Base-by-base conservation (phyloP, 30 jellyfish, hydroid and myxozoan species). In the Pseudorhiza aurosa region DNA sequence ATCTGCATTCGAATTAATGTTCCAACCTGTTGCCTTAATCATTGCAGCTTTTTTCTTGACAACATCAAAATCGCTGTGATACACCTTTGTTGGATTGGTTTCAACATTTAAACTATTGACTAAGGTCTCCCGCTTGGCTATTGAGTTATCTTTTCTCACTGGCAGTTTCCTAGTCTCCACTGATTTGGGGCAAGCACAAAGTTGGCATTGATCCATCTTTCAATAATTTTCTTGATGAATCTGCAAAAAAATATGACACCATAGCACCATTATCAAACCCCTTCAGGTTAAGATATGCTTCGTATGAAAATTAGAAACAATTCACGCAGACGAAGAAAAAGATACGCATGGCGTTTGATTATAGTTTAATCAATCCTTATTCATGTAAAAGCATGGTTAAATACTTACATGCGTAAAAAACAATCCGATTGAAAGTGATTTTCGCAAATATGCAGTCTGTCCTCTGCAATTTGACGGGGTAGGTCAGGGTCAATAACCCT, bases 401-500 rank as follows among this genome's bases (percentile, higher is more conserved):
- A n/a, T n/a, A n/a, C n/a, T n/a, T n/a, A n/a, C n/a, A n/a, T n/a
- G n/a, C n/a, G n/a, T n/a, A n/a, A n/a, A n/a, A n/a, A n/a, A n/a
- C n/a, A n/a, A 14, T 79, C 91, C 14, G 59, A 15, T 22, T 25
- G 24, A 36, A 62, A 77, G 43, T 87, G 97, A 19, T 44, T 65
- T 70, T 86, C 87, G 53, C 96, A 86, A 47, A 77, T 67, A 63
- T 51, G 44, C 18, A 86, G 49, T 10, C 69, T 57, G 29, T 51
- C 63, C 4, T 75, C 73, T 28, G 51, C 83, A 37, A 84, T 59
- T 60, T 64, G 95, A 26, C 47, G 51, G 53, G n/a, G 45, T 11
- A 84, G 57, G 26, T 33, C 46, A 57, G 40, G 64, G 53, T 84
- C 95, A 49, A 64, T 62, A 53, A 74, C 96, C 32, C 87, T 44